Base-by-base conservation (phyloP, 53 echinoderm and acorn worm genomes). In the Mesocentrotus franciscanus region DNA sequence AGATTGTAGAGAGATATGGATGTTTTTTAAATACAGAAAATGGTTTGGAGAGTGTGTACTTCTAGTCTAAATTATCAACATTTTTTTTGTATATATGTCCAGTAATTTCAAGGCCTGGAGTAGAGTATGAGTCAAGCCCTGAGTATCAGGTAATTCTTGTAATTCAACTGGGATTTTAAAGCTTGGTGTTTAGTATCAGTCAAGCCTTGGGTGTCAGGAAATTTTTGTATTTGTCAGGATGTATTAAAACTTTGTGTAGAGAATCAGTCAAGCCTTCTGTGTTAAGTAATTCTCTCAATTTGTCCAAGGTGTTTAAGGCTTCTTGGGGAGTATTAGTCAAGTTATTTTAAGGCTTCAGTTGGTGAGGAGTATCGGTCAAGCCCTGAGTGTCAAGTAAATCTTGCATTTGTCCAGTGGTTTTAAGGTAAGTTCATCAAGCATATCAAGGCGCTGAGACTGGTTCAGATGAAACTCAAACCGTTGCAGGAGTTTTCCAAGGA, bases 401-500 rank as follows among this genome's bases (percentile, higher is more conserved):
- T 72, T 87, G 93, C 96, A 96, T 75, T 92, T 85, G 15, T 85
- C 95, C 39, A 92, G 71, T 10, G 96, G 96, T 61, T 96, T 96
- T 58, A 92, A 17, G 26, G 96, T 96, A 33, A 96, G 93, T 61
- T 96, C 96, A n/a, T 92, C 92, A 9, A 96, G 33, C 32, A 96
- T 92, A 27, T 71, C 92, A 72, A 85, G 62, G 14, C 95, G 92
- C 96, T 96, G 96, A 20, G 92, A 92, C 29, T 95, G 96, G 74
- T 87, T 78, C 5, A 96, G 92, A 72, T 72, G 92, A 61, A 96
- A 96, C 61, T 96, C 87, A 90, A 96, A 96, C 32, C 89, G 92
- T 60, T 96, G 96, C 12, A 96, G 96, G 26, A 96, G 93, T 59
- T 93, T 92, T 7, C 96, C 96, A 27, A 96, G 95, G 71, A 96